A percentile compares a stretch with the other conserved stretches of the same genome.
These are phyloP conservation scores for Tetheella fluctuosa DNA, from an alignment of 2,888 invertebrate species.

Conservation along the genomic window DNA sequence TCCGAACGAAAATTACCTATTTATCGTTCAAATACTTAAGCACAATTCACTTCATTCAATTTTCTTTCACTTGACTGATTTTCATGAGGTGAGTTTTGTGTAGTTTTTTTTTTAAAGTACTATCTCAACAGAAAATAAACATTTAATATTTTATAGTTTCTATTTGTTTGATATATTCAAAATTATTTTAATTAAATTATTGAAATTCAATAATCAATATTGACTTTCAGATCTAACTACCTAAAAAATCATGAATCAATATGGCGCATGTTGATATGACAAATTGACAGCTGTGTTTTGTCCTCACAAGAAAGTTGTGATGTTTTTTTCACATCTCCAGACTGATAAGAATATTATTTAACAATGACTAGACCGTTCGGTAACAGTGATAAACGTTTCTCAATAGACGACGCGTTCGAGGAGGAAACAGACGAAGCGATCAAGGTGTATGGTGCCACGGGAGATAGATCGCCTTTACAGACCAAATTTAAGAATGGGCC, in stretches of 20 bases:
- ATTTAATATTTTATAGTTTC: background rate
- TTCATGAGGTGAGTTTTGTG: background rate
- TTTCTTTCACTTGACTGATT: background rate
- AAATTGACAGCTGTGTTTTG: conserved; percentile 82
- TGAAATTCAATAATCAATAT: background rate
- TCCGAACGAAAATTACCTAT: too few relatives aligned
- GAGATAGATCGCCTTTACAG: conserved; percentile 87
- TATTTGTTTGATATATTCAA: background rate
- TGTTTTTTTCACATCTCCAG: conserved; percentile 69
- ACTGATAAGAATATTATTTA: conserved; percentile 49
- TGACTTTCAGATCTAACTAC: conserved; percentile 17
- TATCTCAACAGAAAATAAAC: background rate
- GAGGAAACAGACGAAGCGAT: conserved; percentile 93
- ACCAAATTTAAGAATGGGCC: conserved; percentile 76
- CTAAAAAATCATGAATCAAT: too few relatives aligned
- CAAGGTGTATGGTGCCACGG: conserved; percentile 91
- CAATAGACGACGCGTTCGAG: conserved; percentile 93
- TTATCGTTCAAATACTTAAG: background rate
- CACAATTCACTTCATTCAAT: background rate
- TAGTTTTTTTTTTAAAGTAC: background rate
- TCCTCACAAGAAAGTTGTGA: conserved; percentile 64
- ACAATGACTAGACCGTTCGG: conserved; percentile 81
- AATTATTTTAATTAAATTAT: background rate
- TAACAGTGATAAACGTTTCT: conserved; percentile 87
- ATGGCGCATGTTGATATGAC: conserved; percentile 77